A percentile compares a stretch with the other conserved stretches of the same genome.
Evolutionary conservation across 30 jellyfish, hydroid and myxozoan genomes (phyloP).

Genomic region (Nemopilema nomurai): DNA sequence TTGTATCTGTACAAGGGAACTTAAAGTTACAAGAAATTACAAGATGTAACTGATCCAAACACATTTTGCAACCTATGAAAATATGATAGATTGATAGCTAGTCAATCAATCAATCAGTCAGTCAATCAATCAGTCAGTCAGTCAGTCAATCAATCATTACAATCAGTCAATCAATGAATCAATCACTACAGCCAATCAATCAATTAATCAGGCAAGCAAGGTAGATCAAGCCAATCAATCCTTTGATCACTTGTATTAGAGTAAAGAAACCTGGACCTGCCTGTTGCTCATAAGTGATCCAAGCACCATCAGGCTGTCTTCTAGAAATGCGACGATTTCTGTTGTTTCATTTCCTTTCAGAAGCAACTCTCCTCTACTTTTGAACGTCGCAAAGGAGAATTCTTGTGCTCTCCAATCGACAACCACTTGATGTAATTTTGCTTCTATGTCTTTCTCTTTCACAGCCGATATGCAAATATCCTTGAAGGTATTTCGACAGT

Average conservation of each 20-base stretch:
- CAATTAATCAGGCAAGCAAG: too few relatives aligned
- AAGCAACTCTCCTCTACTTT: conserved; percentile 86
- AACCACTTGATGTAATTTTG: conserved; percentile 64
- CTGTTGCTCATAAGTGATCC: conserved; percentile 98
- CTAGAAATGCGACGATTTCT: conserved; percentile 86
- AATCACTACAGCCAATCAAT: too few relatives aligned
- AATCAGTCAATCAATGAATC: too few relatives aligned
- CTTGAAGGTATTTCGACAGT: too few relatives aligned
- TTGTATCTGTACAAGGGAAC: conserved; percentile 65
- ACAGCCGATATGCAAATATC: conserved; percentile 88
- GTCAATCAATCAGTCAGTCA: too few relatives aligned
- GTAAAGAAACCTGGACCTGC: conserved; percentile 9
- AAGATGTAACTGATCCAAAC: too few relatives aligned
- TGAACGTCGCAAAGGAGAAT: conserved; percentile 75
- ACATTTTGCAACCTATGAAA: too few relatives aligned
- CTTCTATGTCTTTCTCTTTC: conserved; percentile 86
- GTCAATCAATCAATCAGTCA: too few relatives aligned
- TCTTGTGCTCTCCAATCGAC: conserved; percentile 84
- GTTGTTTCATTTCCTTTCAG: conserved; percentile 91
- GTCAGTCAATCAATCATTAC: too few relatives aligned
- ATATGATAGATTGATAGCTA: too few relatives aligned
- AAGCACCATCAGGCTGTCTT: conserved; percentile 97
- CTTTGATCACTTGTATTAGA: too few relatives aligned
- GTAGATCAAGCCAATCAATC: too few relatives aligned
- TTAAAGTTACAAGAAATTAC: not conserved